Evolutionary conservation across 2,113 vertebrate species (phyloP).

Genomic region (Pterocles gutturalis): DNA sequence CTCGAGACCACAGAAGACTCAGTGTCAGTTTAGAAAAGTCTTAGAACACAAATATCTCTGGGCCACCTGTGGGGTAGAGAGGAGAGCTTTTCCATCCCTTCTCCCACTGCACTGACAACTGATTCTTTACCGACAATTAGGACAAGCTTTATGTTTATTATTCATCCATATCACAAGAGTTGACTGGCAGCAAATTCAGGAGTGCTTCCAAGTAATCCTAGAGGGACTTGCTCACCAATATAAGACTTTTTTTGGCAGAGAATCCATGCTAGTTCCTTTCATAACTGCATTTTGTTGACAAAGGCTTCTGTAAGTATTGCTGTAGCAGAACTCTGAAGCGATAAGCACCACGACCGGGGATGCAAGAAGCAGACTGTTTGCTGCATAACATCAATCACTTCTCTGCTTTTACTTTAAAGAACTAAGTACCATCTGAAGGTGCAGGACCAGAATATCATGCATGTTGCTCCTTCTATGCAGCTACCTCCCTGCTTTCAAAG

Average conservation of each 20-base stretch:
- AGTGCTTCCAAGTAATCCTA: not conserved
- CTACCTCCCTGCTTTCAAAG: slow-evolving; percentile 41
- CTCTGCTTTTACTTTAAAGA: slow-evolving; percentile 5
- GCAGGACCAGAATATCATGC: slow-evolving; percentile 55
- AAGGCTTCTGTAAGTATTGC: slow-evolving; percentile 2
- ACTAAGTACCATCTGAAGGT: slow-evolving; percentile 38
- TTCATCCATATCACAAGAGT: not conserved
- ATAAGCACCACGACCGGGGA: not conserved
- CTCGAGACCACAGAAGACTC: accelerated
- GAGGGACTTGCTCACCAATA: not conserved
- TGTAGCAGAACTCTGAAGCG: not conserved
- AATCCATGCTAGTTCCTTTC: not conserved
- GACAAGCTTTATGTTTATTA: not conserved
- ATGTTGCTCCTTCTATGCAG: not conserved
- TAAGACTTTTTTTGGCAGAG: not conserved
- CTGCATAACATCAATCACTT: slow-evolving; percentile 9
- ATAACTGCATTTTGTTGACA: slow-evolving; percentile 13
- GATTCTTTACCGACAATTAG: not conserved
- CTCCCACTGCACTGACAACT: not conserved
- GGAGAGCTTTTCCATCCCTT: not conserved
- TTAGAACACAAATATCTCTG: not conserved
- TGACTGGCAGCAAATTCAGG: not conserved
- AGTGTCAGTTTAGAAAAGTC: not conserved
- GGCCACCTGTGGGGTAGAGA: not conserved
- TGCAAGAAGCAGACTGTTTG: slow-evolving; percentile 18